Evolutionary conservation across 2,888 invertebrate genomes (phyloP).

Genomic region (Callyntrura sp.): DNA sequence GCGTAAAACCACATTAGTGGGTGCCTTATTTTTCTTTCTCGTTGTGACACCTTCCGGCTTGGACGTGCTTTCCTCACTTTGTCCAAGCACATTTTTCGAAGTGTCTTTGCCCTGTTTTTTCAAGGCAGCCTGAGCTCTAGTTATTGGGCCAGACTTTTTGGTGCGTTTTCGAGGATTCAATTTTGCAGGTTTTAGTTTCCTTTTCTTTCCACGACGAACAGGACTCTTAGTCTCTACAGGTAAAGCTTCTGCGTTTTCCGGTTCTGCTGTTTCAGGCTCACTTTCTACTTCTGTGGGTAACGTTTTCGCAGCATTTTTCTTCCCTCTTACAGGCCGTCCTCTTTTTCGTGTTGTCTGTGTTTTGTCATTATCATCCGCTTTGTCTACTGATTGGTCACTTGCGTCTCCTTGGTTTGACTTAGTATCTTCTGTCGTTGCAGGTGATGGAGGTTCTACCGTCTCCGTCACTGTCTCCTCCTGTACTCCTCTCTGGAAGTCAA

Average conservation of each 20-base stretch:
- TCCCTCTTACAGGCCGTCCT: constrained; percentile 52
- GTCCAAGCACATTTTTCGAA: neutral
- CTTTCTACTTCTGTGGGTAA: neutral
- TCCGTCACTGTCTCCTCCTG: constrained; percentile 52
- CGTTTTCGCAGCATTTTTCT: constrained; percentile 18
- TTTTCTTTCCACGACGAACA: constrained; percentile 52
- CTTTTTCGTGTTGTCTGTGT: neutral
- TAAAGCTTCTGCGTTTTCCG: constrained; percentile 17
- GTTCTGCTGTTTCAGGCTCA: constrained; percentile 25
- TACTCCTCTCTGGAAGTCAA: constrained; percentile 51
- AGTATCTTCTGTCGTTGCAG: constrained; percentile 21
- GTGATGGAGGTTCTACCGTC: neutral
- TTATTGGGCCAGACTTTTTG: constrained; percentile 76
- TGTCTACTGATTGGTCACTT: neutral
- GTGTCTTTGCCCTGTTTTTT: constrained; percentile 62
- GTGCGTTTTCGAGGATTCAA: constrained; percentile 48
- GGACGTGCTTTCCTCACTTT: neutral
- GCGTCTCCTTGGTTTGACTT: neutral
- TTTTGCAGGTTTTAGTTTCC: constrained; percentile 63
- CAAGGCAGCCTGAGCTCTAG: constrained; percentile 74
- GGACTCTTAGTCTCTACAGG: neutral
- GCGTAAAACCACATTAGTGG: constrained; percentile 23
- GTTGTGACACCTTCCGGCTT: neutral
- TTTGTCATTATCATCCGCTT: neutral
- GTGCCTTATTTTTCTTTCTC: constrained; percentile 17